Conservation (phyloP, 2,888 invertebrate genomes). For the Clitarchus hookeri region DNA sequence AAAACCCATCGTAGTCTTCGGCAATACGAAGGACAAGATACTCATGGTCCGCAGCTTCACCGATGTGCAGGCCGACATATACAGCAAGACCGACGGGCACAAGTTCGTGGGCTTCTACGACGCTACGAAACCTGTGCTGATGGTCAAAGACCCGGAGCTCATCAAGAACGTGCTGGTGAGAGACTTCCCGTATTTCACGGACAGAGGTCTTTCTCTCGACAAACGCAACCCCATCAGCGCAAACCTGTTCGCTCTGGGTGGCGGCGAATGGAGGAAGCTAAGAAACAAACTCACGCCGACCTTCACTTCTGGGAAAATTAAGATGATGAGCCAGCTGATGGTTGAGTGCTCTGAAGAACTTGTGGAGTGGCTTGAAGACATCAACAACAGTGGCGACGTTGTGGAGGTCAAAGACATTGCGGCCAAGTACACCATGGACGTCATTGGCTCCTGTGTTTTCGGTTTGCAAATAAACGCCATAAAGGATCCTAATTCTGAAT, state of each 20-base stretch:
- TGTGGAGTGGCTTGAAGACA: neutral
- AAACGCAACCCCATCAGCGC: constrained; percentile 33
- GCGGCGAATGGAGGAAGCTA: constrained; percentile 35
- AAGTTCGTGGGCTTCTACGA: constrained; percentile 32
- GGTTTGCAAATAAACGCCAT: constrained; percentile 57
- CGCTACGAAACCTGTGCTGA: constrained; percentile 29
- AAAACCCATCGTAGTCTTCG: constrained; percentile 36
- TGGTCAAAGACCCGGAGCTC: constrained; percentile 35
- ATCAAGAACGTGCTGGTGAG: constrained; percentile 37
- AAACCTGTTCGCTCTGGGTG: constrained; percentile 36
- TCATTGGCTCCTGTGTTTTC: constrained; percentile 58
- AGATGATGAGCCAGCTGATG: constrained; percentile 37
- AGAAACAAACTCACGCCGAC: constrained; percentile 40
- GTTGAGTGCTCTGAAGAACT: constrained; percentile 36
- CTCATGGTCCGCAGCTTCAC: constrained; percentile 21
- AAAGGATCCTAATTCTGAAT: constrained; percentile 52
- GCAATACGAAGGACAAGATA: constrained; percentile 33
- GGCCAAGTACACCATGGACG: constrained; percentile 57
- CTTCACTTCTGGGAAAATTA: constrained; percentile 41
- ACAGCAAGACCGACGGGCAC: constrained; percentile 49
- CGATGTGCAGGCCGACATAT: constrained; percentile 46
- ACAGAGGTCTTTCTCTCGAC: constrained; percentile 32
- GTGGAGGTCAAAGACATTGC: constrained; percentile 54
- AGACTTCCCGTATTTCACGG: constrained; percentile 37
- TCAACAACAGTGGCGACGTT: constrained; percentile 22